These are phyloP conservation scores for Drosophila trapezifrons DNA, from an alignment of 1,140 invertebrate species.

Conservation along the genomic window DNA sequence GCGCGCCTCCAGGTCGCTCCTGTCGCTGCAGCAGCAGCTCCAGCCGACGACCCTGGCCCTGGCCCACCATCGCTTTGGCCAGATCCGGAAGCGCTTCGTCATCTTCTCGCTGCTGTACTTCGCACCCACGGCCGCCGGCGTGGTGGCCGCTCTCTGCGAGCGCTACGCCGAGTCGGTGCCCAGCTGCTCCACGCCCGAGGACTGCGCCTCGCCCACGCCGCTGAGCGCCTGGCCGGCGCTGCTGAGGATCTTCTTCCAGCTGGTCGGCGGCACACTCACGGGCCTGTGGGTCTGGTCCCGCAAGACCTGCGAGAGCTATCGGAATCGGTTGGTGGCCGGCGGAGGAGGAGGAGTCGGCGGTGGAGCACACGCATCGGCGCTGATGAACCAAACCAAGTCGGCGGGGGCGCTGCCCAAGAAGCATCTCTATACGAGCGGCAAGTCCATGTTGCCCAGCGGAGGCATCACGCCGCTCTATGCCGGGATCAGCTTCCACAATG, in stretches of 20 bases:
- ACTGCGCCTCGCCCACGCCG: slow-evolving; percentile 82
- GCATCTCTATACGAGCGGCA: slow-evolving; percentile 75
- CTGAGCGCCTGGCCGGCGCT: slow-evolving; percentile 84
- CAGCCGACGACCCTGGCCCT: slow-evolving; percentile 88
- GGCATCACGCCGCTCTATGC: slow-evolving; percentile 65
- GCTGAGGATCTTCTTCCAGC: slow-evolving; percentile 89
- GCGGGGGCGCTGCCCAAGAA: slow-evolving; percentile 61
- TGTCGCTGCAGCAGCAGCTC: no score
- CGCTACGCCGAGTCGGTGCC: slow-evolving; percentile 85
- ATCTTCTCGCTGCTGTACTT: slow-evolving; percentile 93
- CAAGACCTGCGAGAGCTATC: slow-evolving; percentile 89
- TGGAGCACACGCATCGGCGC: slow-evolving; percentile 47
- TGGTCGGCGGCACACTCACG: slow-evolving; percentile 92
- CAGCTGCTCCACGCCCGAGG: slow-evolving; percentile 84
- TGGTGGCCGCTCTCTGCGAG: slow-evolving; percentile 86
- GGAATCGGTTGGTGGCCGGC: slow-evolving; percentile 66
- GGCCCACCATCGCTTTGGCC: slow-evolving; percentile 91
- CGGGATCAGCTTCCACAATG: slow-evolving; percentile 83
- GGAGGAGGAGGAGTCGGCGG: not conserved
- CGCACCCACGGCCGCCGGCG: slow-evolving; percentile 87
- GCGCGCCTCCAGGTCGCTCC: no score
- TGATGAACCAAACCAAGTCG: slow-evolving; percentile 52
- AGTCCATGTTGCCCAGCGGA: slow-evolving; percentile 47
- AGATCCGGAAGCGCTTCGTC: slow-evolving; percentile 93
- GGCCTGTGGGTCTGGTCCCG: slow-evolving; percentile 96